Evolutionary conservation across 2,797 vertebrate genomes (phyloP).

Genomic region (Sebastes elongatus): DNA sequence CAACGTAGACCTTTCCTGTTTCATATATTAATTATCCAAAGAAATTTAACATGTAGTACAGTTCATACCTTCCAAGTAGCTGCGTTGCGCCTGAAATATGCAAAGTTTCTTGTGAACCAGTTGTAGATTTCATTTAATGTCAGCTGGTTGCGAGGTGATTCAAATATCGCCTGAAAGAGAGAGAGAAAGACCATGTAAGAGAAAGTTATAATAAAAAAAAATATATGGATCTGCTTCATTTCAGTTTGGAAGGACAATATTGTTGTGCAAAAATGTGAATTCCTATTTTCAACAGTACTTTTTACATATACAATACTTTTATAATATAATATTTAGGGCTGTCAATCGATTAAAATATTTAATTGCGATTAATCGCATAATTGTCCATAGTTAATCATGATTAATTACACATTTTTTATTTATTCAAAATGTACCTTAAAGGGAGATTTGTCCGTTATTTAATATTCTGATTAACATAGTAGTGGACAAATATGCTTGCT

Average conservation of each 20-base stretch:
- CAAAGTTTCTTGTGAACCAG: constrained; percentile 99
- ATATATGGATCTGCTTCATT: not conserved
- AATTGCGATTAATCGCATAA: too few species aligned
- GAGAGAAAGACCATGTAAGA: constrained; percentile 12
- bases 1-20: not conserved
- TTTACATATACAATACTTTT: too few species aligned
- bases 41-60: not conserved
- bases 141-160: constrained; percentile 97
- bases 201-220: not conserved
- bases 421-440: too few species aligned
- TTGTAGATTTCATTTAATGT: constrained; percentile 99
- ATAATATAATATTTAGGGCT: too few species aligned
- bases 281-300: not conserved
- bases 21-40: not conserved
- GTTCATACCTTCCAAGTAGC: constrained; percentile 96
- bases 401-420: too few species aligned
- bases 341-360: too few species aligned
- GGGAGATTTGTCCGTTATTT: too few species aligned
- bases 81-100: constrained; percentile 97
- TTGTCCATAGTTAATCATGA: too few species aligned
- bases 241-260: fast-evolving
- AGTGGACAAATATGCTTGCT: too few species aligned
- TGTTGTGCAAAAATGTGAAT: not conserved
- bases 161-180: constrained; percentile 92
- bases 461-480: too few species aligned